Conservation (phyloP, 2,797 vertebrate genomes). For the Ceryle rudis region DNA sequence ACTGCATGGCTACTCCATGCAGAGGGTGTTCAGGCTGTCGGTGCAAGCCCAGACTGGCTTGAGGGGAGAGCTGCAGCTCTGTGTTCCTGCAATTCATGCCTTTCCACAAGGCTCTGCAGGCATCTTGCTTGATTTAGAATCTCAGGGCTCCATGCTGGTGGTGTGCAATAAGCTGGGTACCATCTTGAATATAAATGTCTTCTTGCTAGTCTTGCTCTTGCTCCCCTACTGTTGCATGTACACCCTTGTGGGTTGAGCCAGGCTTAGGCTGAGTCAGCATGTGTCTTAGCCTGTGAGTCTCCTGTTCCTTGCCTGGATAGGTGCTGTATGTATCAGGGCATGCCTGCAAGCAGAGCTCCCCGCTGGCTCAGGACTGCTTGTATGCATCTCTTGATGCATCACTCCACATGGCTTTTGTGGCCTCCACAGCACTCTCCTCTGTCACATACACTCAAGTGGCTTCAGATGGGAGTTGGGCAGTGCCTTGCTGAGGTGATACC, state of each 20-base stretch:
- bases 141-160: not conserved
- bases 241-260: not conserved
- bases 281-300: not conserved
- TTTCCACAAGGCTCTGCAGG: not conserved
- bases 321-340: accelerated
- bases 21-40: not conserved
- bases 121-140: not conserved
- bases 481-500: not conserved
- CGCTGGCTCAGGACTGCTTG: accelerated
- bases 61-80: not conserved
- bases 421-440: accelerated
- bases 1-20: not conserved
- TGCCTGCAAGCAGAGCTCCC: not conserved
- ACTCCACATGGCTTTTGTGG: not conserved
- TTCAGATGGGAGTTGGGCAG: not conserved
- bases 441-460: not conserved
- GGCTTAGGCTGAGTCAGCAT: not conserved
- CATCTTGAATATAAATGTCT: not conserved
- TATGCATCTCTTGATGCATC: not conserved
- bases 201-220: not conserved
- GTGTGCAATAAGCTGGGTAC: not conserved
- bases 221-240: not conserved
- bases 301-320: not conserved
- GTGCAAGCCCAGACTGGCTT: not conserved
- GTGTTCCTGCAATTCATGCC: not conserved